Evolutionary conservation across 2,113 vertebrate species (phyloP), one percentile per base, ranked within the genome.

Genomic region (Xerus inauris): DNA sequence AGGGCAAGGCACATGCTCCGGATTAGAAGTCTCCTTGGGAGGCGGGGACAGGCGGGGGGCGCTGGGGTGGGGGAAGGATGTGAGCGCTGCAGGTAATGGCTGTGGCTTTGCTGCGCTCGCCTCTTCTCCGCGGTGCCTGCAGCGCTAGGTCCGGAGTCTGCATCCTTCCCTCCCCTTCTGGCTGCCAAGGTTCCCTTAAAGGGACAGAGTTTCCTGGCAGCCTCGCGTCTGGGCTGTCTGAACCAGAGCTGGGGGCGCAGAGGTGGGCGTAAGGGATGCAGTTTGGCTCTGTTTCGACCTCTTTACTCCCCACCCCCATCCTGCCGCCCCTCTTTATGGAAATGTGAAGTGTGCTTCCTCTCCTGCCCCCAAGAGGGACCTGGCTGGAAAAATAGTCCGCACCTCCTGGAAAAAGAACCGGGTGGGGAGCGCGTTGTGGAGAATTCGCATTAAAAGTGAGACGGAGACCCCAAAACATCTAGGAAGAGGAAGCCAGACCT

Each of bases 311-410:
- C 32, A 6, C 17, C 59, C 47, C 51, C n/a, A 4, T 13, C 32
- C 86, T 17, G 69, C 87, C 49, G 82, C 84, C 90, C 82, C 51
- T 65, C 87, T 64, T 54, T 32, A 20, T 85, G 77, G 92, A 95
- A 95, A 94, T 13, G 57, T 40, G 87, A 22, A 45, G 81, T 86
- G 90, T 49, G 95, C 90, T 97, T 92, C 97, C 92, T 96, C 86
- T 92, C 95, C 76, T 81, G 92, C 85, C 95, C 97, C 97, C 90
- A 16, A 96, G 95, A 88, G 96, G 96, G 91, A 96, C 96, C 89
- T 54, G 94, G 82, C 93, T 92, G 95, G 81, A 88, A 91, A 97
- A 95, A 75, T 90, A 95, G n/a, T 87, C 89, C 59, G 76, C 49
- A 96, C 85, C 92, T 92, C 67, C 76, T 51, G 92, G 69, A 77